phyloP scores from a whole-genome alignment of 1,140 invertebrate genomes.

The Wasmannia auropunctata region DNA sequence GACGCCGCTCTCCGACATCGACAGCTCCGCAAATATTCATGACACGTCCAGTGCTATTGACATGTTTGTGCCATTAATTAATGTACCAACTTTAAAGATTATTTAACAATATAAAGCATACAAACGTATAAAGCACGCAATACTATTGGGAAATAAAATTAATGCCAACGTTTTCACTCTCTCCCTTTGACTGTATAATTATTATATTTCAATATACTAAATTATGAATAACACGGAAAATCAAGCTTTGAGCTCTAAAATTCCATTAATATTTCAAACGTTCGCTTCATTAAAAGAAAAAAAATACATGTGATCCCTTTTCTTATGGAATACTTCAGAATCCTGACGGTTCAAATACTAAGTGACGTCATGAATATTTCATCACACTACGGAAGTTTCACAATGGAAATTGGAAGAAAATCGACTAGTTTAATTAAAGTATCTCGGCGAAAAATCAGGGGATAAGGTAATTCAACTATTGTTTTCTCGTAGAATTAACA shows the following conservation, averaged over 20 bases:
- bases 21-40: not conserved
- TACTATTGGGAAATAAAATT: not conserved
- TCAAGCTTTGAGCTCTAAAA: not conserved
- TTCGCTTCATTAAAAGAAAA: not conserved
- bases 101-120: not conserved
- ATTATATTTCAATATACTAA: not conserved
- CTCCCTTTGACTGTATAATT: not conserved
- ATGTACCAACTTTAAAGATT: not conserved
- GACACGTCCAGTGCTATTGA: not conserved
- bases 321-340: not conserved
- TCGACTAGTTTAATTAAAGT: not conserved
- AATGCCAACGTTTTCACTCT: not conserved
- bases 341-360: not conserved
- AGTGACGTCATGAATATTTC: not conserved
- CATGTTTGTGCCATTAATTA: conserved; percentile 27
- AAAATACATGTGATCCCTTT: not conserved
- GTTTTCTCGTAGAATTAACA: not conserved
- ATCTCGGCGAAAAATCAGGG: conserved; percentile 8
- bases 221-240: not conserved
- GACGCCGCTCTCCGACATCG: not conserved
- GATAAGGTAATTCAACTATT: conserved; percentile 3
- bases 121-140: not conserved
- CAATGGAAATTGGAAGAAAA: not conserved
- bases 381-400: not conserved
- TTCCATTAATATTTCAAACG: not conserved